phyloP scores from a whole-genome alignment of 2,888 invertebrate genomes.

The Andrena trimmerana region DNA sequence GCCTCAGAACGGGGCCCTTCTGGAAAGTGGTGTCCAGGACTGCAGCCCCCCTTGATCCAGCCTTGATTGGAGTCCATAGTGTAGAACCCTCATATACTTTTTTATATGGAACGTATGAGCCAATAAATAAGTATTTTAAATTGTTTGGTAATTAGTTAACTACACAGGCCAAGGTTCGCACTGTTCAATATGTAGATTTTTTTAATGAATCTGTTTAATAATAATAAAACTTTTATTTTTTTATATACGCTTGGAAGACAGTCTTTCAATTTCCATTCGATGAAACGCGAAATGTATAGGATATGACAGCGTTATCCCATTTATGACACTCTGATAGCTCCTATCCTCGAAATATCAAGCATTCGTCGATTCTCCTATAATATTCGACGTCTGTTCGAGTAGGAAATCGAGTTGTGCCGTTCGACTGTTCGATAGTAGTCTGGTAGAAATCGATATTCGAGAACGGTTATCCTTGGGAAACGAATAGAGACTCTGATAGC shows the following conservation, averaged over 20 bases:
- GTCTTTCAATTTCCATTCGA: background rate
- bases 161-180: no score
- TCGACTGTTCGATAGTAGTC: conserved; percentile 40
- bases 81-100: no score
- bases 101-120: no score
- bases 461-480: conserved; percentile 13
- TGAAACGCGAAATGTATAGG: background rate
- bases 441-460: conserved; percentile 45
- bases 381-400: conserved; percentile 29
- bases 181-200: no score
- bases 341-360: conserved; percentile 20
- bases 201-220: background rate
- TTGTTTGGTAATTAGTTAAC: no score
- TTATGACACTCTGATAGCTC: conserved; percentile 11
- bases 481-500: conserved; percentile 11
- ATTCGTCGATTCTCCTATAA: conserved; percentile 20
- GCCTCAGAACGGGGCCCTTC: no score
- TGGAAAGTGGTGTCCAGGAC: no score
- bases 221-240: background rate
- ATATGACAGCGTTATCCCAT: conserved; percentile 9
- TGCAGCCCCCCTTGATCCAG: no score
- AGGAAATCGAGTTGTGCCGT: conserved; percentile 46
- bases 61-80: no score
- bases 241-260: background rate
- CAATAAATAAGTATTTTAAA: no score